These are phyloP conservation scores for Lithobates pipiens DNA, from an alignment of 2,797 vertebrate genomes.

Conservation along the genomic window DNA sequence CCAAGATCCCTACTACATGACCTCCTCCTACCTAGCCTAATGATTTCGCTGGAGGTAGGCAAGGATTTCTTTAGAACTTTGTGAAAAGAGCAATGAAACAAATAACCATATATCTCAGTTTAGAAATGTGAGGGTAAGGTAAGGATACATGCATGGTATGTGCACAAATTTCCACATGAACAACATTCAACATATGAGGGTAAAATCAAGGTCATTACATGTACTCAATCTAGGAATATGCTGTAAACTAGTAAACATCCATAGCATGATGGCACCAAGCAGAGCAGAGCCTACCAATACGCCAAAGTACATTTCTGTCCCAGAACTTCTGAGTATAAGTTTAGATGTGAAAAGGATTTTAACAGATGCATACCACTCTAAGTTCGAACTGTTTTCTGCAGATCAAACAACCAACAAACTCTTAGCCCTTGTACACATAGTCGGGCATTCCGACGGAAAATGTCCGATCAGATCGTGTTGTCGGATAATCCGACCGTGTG, in stretches of 20 bases:
- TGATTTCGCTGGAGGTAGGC: background rate
- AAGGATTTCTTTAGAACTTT: background rate
- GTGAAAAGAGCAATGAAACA: background rate
- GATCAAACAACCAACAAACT: too few species aligned
- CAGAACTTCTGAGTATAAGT: too few species aligned
- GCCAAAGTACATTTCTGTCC: too few species aligned
- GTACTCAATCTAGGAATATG: background rate
- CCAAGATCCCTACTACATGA: background rate
- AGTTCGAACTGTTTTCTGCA: too few species aligned
- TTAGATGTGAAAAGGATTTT: too few species aligned
- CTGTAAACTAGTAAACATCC: too few species aligned
- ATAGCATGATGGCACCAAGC: background rate
- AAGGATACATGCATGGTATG: background rate
- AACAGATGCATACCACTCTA: too few species aligned
- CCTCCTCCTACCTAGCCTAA: background rate
- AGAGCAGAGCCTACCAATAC: background rate
- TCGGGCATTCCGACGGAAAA: too few species aligned
- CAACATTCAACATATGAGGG: background rate
- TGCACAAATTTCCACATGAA: background rate
- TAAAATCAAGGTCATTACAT: background rate
- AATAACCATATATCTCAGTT: background rate
- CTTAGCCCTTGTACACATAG: too few species aligned
- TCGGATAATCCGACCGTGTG: too few species aligned
- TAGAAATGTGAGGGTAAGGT: background rate
- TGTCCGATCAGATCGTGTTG: too few species aligned